Percentiles rank a stretch among this genome's conserved stretches.
Evolutionary conservation across 1,140 invertebrate species (phyloP).

Genomic region (Mactra quadrangularis): DNA sequence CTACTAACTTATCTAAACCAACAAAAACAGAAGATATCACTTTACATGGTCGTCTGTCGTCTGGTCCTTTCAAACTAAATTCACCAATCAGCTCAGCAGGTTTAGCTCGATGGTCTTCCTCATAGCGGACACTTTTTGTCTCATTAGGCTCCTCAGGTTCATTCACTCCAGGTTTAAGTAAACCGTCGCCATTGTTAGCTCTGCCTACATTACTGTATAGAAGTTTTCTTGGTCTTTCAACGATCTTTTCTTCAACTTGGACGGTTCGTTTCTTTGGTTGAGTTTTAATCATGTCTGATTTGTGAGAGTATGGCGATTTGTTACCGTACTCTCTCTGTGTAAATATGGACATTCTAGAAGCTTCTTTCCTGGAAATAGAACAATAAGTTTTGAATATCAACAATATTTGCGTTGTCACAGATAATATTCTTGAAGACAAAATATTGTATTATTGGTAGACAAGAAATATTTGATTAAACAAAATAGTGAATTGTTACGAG

Average conservation of each 20-base stretch:
- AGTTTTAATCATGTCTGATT: not conserved
- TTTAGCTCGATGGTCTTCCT: constrained; percentile 18
- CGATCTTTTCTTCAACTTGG: not conserved
- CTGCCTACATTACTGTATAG: constrained; percentile 8
- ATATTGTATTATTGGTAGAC: too few species aligned
- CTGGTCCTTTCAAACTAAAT: not conserved
- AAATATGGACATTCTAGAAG: constrained; percentile 6
- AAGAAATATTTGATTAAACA: too few species aligned
- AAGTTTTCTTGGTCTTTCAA: constrained; percentile 23
- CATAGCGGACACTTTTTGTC: constrained; percentile 14
- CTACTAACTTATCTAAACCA: constrained; percentile 22
- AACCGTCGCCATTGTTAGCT: not conserved
- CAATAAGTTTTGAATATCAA: too few species aligned
- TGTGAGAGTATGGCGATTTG: constrained; percentile 17
- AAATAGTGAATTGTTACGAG: too few species aligned
- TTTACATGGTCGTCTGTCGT: constrained; percentile 21
- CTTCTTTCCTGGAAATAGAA: not conserved
- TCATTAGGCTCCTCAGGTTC: not conserved
- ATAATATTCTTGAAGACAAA: too few species aligned
- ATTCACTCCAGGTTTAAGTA: not conserved
- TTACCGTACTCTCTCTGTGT: not conserved
- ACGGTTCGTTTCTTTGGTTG: constrained; percentile 12
- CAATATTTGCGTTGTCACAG: too few species aligned
- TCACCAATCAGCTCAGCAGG: constrained; percentile 20
- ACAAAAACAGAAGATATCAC: constrained; percentile 31